Base-by-base conservation (phyloP, 2,113 vertebrate species). In the Pelecanoides urinatrix region DNA sequence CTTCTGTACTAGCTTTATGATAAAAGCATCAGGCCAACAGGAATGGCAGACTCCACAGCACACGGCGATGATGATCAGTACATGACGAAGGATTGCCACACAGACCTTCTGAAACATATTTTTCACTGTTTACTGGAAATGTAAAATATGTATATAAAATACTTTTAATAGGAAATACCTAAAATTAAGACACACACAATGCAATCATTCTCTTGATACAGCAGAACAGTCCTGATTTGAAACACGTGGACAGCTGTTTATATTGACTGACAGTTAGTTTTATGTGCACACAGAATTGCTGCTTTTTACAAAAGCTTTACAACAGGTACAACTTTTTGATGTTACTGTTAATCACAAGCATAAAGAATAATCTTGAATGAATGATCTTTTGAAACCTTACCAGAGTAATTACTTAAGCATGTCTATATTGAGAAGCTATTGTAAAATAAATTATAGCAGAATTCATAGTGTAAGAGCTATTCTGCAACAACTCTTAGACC, bases 21-120 rank as follows among this genome's bases (percentile, higher is more conserved):
- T 12, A 85, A 40, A 50, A 79, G 74, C 44, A 83, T 75, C 17
- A 16, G 4, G 4, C 26, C 44, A 78, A 19, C 7, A 44, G 26
- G 30, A 30, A 42, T 45, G 44, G 26, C 72, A 87, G 72, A 27
- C 49, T 85, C 40, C 65, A 70, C 10, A 73, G 59, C 49, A 61
- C 23, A 16, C 0, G 0, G 22, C 1, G 2, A 18, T 5, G 18
- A 22, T 17, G 26, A 61, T 34, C 40, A 66, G 42, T 13, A 40
- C 4, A 4, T 21, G 40, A 80, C 1, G 3, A 74, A 81, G 30
- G 42, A 58, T 0, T 30, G 44, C 25, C 38, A 40, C 9, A 38
- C 8, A 77, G 30, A 70, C 30, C 47, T 70, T 13, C 18, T 76
- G 36, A 86, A 86, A 76, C 9, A 19, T 1, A 19, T 70, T 86